Conservation (phyloP, 1,140 invertebrate species). For the Cydia pomonella region DNA sequence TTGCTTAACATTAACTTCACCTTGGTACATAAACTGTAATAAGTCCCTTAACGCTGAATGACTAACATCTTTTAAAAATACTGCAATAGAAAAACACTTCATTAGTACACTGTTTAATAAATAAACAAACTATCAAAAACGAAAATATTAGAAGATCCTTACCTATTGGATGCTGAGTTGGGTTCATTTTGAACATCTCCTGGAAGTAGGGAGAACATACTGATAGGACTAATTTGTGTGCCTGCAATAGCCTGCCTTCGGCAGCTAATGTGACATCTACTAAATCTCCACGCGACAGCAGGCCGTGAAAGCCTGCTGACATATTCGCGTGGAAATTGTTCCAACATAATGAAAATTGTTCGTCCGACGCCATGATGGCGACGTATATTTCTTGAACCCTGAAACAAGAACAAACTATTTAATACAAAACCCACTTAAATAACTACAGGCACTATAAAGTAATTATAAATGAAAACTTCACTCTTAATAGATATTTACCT, state of each 20-base stretch:
- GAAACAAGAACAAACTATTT: slow-evolving; percentile 47
- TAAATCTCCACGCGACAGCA: slow-evolving; percentile 87
- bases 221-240: slow-evolving; percentile 91
- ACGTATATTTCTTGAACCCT: slow-evolving; percentile 69
- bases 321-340: slow-evolving; percentile 89
- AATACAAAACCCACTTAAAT: slow-evolving; percentile 29
- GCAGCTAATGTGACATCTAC: slow-evolving; percentile 92
- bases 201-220: slow-evolving; percentile 93
- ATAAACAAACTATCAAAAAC: not conserved
- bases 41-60: slow-evolving; percentile 88
- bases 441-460: slow-evolving; percentile 21
- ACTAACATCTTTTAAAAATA: slow-evolving; percentile 92
- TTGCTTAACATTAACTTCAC: slow-evolving; percentile 92
- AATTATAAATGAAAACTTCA: not conserved
- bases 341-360: slow-evolving; percentile 89
- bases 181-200: slow-evolving; percentile 87
- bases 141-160: slow-evolving; percentile 41
- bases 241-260: slow-evolving; percentile 89
- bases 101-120: slow-evolving; percentile 34
- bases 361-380: slow-evolving; percentile 85
- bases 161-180: slow-evolving; percentile 83
- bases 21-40: slow-evolving; percentile 93
- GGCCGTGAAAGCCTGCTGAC: slow-evolving; percentile 86
- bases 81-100: slow-evolving; percentile 72
- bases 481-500: slow-evolving; percentile 52